A percentile compares a stretch with the other conserved stretches of the same genome.
phyloP scores from a whole-genome alignment of 2,113 vertebrate species.

The Spheniscus mendiculus region DNA sequence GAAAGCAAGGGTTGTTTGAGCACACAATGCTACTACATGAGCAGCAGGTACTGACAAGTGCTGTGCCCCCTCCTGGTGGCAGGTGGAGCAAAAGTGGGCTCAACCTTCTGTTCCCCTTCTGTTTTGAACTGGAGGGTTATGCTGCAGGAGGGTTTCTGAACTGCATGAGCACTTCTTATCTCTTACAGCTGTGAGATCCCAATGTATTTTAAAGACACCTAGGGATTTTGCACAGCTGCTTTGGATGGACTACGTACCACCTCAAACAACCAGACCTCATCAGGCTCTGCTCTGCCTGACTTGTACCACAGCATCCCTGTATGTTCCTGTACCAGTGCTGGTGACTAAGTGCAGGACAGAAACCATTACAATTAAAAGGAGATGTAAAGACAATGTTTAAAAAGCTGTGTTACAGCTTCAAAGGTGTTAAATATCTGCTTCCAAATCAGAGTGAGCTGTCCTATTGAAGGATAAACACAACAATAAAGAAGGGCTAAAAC shows the following conservation, averaged over 20 bases:
- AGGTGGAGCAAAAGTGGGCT: not conserved
- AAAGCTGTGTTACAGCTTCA: not conserved
- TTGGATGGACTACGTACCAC: not conserved
- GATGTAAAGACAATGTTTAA: not conserved
- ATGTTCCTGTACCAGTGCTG: not conserved
- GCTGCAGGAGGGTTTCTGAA: not conserved
- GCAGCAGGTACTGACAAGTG: not conserved
- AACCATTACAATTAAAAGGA: not conserved
- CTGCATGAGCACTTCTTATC: not conserved
- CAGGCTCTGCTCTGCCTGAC: not conserved
- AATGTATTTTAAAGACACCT: not conserved
- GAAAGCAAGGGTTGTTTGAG: not conserved
- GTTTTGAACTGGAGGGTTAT: not conserved
- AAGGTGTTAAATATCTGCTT: not conserved
- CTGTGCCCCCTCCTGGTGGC: not conserved
- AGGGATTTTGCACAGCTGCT: not conserved
- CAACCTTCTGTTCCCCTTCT: not conserved
- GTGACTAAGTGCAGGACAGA: not conserved
- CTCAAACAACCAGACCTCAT: not conserved
- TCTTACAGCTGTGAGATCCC: not conserved
- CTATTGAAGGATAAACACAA: not conserved
- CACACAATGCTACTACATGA: not conserved
- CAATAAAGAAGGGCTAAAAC: not conserved
- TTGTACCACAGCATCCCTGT: not conserved
- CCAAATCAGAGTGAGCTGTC: not conserved